phyloP scores from a whole-genome alignment of 2,888 invertebrate genomes.

The Cheilosia vernalis region DNA sequence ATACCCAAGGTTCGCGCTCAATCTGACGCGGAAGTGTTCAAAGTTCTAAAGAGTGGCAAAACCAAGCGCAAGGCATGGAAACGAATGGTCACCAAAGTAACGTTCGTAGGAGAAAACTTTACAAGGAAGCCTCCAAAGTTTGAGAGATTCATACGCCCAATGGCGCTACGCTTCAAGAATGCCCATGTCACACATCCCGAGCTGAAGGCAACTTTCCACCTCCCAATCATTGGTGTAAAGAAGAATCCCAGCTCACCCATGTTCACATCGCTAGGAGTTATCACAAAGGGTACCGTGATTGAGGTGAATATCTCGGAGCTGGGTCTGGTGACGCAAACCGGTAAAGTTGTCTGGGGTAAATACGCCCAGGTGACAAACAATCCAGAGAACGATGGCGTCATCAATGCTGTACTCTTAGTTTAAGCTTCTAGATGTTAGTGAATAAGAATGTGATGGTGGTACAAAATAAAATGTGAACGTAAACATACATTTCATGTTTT shows the following conservation, averaged over 20 bases:
- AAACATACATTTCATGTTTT: background rate
- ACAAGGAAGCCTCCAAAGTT: conserved; percentile 99
- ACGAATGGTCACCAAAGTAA: conserved; percentile 99
- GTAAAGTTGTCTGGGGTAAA: conserved; percentile 99
- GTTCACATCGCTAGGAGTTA: conserved; percentile 98
- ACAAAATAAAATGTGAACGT: conserved; percentile 36
- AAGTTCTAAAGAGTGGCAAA: conserved; percentile 95
- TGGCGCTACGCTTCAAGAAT: conserved; percentile 97
- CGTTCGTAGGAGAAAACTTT: conserved; percentile 98
- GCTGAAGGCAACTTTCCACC: conserved; percentile 97
- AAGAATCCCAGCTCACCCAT: conserved; percentile 99
- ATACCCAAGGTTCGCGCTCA: conserved; percentile 99
- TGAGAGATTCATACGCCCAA: conserved; percentile 98
- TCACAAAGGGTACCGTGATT: conserved; percentile 98
- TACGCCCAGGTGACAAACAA: conserved; percentile 99
- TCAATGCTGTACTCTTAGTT: conserved; percentile 98
- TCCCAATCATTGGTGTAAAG: conserved; percentile 99
- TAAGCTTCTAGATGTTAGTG: conserved; percentile 82
- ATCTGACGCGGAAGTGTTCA: conserved; percentile 98
- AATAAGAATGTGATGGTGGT: conserved; percentile 36
- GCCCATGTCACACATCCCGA: conserved; percentile 99
- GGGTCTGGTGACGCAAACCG: conserved; percentile 98
- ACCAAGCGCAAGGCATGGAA: conserved; percentile 98
- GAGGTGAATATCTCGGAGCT: conserved; percentile 99
- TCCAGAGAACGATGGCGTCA: conserved; percentile 99